Conservation (phyloP, 2,113 vertebrate species). For the Lampris megalopsis region DNA sequence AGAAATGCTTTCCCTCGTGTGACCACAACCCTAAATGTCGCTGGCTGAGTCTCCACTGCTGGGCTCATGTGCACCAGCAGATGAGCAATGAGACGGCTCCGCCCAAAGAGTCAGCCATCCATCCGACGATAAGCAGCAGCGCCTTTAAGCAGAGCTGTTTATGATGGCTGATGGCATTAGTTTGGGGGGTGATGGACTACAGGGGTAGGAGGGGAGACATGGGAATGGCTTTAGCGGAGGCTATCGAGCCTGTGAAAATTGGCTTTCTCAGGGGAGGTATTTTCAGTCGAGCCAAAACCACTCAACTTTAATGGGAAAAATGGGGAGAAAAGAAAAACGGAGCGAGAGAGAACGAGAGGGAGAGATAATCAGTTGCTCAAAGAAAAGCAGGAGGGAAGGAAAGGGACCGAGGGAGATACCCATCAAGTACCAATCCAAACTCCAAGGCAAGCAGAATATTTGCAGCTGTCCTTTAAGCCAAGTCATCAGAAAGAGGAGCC, state of each 20-base stretch:
- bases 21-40: conserved; percentile 67
- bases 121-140: conserved; percentile 19
- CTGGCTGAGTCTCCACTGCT: conserved; percentile 40
- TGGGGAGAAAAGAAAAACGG: conserved; percentile 6
- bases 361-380: background rate
- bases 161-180: conserved; percentile 33
- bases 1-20: conserved; percentile 59
- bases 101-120: conserved; percentile 29
- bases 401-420: background rate
- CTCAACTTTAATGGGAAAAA: conserved; percentile 25
- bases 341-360: too few relatives aligned
- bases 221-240: conserved; percentile 15
- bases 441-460: conserved; percentile 15
- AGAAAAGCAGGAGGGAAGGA: background rate
- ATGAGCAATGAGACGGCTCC: conserved; percentile 30
- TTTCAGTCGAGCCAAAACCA: conserved; percentile 37
- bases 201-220: conserved; percentile 31
- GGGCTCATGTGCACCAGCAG: conserved; percentile 38
- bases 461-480: conserved; percentile 3
- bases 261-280: conserved; percentile 36
- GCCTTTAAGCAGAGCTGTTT: conserved; percentile 23
- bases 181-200: conserved; percentile 20
- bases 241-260: conserved; percentile 27
- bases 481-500: conserved; percentile 39
- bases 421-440: conserved; percentile 29